These are phyloP conservation scores for Microcebus murinus DNA, from an alignment of 2,113 vertebrate species.

Conservation along the genomic window DNA sequence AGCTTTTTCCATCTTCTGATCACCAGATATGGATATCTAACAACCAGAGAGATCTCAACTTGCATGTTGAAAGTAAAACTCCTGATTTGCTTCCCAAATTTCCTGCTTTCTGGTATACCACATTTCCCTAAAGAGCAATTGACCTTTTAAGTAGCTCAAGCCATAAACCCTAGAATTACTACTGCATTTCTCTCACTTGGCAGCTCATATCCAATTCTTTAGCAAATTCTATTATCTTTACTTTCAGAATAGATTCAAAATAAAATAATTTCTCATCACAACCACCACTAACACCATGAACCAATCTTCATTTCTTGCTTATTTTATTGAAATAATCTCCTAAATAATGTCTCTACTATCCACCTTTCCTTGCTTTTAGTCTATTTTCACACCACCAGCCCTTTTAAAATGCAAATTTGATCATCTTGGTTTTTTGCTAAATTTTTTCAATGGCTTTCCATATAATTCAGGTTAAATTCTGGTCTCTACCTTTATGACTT, in stretches of 20 bases:
- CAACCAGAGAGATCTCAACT: neutral
- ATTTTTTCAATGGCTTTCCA: fast-evolving
- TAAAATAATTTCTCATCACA: neutral
- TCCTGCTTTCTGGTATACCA: neutral
- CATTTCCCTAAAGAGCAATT: neutral
- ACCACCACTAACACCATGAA: neutral
- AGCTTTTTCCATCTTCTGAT: neutral
- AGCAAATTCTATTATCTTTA: neutral
- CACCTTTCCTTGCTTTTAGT: neutral
- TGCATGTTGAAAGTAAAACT: neutral
- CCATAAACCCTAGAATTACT: neutral
- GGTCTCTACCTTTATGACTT: neutral
- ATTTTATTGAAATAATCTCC: neutral
- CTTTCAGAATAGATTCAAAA: neutral
- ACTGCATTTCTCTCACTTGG: neutral
- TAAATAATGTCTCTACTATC: neutral
- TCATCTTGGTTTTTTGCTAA: neutral
- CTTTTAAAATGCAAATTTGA: neutral
- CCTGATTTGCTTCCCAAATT: neutral
- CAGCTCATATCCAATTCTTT: neutral
- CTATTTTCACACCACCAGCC: neutral
- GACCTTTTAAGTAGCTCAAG: neutral
- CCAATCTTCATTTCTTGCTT: neutral
- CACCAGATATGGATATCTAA: neutral
- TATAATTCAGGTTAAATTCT: neutral